Percentiles rank a stretch among this genome's conserved stretches.
phyloP scores from a whole-genome alignment of 2,113 vertebrate species.

The Passer montanus region DNA sequence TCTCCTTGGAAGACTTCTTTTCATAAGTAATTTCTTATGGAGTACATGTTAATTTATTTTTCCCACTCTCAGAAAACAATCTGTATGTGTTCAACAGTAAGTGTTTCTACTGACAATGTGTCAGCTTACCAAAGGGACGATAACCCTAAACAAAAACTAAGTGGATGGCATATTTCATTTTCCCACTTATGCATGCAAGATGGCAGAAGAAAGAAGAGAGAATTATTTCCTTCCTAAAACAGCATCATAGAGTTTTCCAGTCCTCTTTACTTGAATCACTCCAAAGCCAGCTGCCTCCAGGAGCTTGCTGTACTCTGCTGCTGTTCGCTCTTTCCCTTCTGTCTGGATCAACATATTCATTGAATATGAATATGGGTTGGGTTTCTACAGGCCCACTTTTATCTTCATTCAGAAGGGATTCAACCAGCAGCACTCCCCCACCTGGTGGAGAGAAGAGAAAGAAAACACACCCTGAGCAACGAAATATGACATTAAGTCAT shows the following conservation, averaged over 20 bases:
- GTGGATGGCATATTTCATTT: background rate
- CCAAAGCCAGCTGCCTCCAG: constrained; percentile 79
- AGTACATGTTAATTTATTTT: background rate
- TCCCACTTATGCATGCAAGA: background rate
- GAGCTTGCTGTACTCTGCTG: constrained; percentile 76
- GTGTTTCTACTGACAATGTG: background rate
- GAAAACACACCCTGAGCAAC: background rate
- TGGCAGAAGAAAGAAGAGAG: background rate
- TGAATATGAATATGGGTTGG: constrained; percentile 74
- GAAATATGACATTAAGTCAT: accelerated
- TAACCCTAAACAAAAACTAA: background rate
- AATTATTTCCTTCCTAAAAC: constrained; percentile 78
- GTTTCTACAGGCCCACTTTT: constrained; percentile 77
- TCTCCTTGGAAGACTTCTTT: background rate
- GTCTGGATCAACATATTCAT: constrained; percentile 92
- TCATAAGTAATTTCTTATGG: background rate
- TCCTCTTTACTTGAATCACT: constrained; percentile 62
- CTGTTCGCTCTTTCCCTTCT: constrained; percentile 82
- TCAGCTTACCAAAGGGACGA: background rate
- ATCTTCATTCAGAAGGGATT: constrained; percentile 80
- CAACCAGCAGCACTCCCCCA: constrained; percentile 67
- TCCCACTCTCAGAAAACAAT: background rate
- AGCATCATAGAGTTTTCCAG: constrained; percentile 81
- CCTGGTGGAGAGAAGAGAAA: constrained; percentile 63
- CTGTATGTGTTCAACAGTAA: accelerated